phyloP scores from a whole-genome alignment of 2,797 vertebrate species.

The Calcarius lapponicus region DNA sequence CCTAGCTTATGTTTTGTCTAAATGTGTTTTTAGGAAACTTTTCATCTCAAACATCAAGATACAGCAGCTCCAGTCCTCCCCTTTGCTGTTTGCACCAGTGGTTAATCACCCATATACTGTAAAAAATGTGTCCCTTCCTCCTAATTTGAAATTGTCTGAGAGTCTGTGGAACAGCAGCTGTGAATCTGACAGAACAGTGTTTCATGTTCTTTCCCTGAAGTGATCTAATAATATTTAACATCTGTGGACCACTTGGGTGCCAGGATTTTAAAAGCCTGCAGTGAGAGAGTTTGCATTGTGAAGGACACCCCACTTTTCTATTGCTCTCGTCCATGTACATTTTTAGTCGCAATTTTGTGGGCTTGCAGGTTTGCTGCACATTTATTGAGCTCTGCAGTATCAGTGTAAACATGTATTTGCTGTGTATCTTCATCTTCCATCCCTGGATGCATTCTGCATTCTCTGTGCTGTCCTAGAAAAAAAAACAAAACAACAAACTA shows the following conservation, averaged over 20 bases:
- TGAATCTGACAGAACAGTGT: constrained; percentile 34
- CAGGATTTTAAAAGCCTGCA: constrained; percentile 18
- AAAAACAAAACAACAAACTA: background rate
- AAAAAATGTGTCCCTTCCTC: background rate
- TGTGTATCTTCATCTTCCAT: background rate
- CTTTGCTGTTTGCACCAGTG: background rate
- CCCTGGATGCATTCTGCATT: rapidly evolving
- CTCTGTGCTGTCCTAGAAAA: background rate
- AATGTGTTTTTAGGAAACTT: background rate
- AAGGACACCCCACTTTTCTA: background rate
- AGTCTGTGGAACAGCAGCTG: constrained; percentile 42
- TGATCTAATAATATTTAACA: constrained; percentile 50
- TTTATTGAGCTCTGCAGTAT: background rate
- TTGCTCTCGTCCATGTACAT: background rate
- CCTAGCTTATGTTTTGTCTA: background rate
- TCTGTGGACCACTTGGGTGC: constrained; percentile 37
- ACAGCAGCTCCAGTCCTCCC: background rate
- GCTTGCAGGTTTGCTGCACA: background rate
- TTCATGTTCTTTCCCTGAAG: constrained; percentile 56
- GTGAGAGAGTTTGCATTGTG: background rate
- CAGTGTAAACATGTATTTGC: background rate
- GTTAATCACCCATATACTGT: background rate
- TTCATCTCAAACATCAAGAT: background rate
- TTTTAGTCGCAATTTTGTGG: background rate
- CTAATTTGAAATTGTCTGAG: background rate